phyloP scores from a whole-genome alignment of 35 echinoderm and acorn worm genomes.

The Lytechinus variegatus region DNA sequence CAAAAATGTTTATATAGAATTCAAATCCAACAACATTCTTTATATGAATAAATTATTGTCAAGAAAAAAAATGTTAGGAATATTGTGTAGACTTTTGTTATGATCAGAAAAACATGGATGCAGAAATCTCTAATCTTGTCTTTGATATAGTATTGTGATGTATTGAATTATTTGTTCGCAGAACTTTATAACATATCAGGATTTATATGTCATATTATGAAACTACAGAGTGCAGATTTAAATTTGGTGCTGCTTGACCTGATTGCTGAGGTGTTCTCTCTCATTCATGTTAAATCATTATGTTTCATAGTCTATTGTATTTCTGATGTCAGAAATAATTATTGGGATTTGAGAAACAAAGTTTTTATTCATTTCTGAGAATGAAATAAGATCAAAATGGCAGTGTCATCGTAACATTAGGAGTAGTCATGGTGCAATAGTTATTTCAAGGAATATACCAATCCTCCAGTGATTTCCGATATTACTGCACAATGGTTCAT shows the following conservation, averaged over 20 bases:
- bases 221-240: neutral
- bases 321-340: neutral
- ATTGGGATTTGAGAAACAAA: neutral
- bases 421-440: neutral
- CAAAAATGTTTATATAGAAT: neutral
- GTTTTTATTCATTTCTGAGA: neutral
- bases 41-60: neutral
- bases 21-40: neutral
- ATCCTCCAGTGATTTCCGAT: neutral
- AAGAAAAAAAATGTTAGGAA: neutral
- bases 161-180: neutral
- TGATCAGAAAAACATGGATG: neutral
- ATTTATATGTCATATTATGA: neutral
- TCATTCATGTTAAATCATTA: neutral
- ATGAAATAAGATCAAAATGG: neutral
- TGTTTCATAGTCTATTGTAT: neutral
- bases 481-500: neutral
- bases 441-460: neutral
- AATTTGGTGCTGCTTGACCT: neutral
- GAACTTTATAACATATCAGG: neutral
- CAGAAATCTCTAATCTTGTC: neutral
- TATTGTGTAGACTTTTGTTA: neutral
- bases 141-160: neutral
- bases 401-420: neutral
- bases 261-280: neutral